These are phyloP conservation scores for Lutraria lutraria DNA, from an alignment of 2,888 invertebrate genomes.

Conservation along the genomic window DNA sequence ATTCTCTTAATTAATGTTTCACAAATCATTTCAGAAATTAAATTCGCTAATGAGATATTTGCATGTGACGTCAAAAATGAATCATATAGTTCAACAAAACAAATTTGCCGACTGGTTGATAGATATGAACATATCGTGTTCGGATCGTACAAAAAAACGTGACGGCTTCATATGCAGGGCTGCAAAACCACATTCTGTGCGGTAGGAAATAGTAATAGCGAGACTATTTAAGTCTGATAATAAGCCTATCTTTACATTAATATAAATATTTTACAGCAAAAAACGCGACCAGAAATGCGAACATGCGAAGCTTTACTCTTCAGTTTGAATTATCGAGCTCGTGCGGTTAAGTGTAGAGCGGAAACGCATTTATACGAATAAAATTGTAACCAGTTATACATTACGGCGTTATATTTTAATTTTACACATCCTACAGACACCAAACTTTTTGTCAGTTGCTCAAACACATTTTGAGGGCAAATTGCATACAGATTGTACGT, in stretches of 20 bases:
- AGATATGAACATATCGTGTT: conserved; percentile 58
- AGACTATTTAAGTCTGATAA: conserved; percentile 13
- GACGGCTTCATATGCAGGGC: background rate
- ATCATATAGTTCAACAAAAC: conserved; percentile 42
- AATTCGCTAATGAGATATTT: conserved; percentile 51
- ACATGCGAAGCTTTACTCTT: background rate
- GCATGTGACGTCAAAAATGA: conserved; percentile 56
- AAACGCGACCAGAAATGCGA: background rate
- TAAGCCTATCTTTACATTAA: conserved; percentile 17
- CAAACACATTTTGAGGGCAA: conserved; percentile 27
- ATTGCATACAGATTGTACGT: conserved; percentile 26
- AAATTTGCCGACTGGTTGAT: conserved; percentile 52
- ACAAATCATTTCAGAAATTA: conserved; percentile 47
- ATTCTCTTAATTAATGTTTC: conserved; percentile 33
- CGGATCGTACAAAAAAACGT: background rate
- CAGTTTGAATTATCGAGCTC: background rate
- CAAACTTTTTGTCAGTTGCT: background rate
- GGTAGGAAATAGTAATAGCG: background rate
- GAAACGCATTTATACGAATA: background rate
- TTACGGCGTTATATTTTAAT: background rate
- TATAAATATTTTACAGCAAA: conserved; percentile 23
- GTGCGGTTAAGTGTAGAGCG: background rate
- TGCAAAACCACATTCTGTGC: background rate
- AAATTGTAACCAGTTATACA: background rate
- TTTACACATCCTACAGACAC: background rate